Conservation (phyloP, 2,113 vertebrate species). For the Sitta europaea region DNA sequence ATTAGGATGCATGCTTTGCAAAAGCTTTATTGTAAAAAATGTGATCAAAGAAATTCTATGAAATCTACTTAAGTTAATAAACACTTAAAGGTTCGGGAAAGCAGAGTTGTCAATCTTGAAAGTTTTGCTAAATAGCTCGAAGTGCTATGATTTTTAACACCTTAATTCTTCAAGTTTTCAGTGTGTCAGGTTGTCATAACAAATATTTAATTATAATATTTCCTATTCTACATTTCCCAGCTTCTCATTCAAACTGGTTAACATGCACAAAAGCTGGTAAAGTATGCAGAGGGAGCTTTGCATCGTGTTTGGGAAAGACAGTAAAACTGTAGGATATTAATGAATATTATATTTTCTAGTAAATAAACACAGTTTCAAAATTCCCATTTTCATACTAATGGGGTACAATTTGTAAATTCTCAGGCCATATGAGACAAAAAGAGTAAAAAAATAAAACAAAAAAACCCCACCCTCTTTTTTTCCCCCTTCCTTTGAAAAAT, state of each 20-base stretch:
- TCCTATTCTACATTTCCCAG: not conserved
- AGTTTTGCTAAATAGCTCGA: not conserved
- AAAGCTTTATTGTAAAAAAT: constrained; percentile 65
- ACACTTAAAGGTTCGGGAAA: not conserved
- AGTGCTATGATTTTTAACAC: not conserved
- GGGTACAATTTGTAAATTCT: not conserved
- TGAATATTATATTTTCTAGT: not conserved
- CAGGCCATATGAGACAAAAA: not conserved
- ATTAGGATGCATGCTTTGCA: constrained; percentile 71
- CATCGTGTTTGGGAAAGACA: not conserved
- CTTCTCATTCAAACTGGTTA: not conserved
- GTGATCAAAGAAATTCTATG: constrained; percentile 21
- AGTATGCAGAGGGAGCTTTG: not conserved
- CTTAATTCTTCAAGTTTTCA: not conserved
- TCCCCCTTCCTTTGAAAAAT: not conserved
- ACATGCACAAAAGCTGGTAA: not conserved
- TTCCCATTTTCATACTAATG: not conserved
- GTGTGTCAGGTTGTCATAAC: not conserved
- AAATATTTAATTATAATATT: not conserved
- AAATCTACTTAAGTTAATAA: constrained; percentile 31
- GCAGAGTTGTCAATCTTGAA: not conserved
- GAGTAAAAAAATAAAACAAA: too few relatives aligned
- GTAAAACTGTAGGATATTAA: not conserved
- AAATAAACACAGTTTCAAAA: not conserved
- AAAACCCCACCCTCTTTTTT: accelerated